These are phyloP conservation scores for Frankliniella fusca DNA, from an alignment of 2,888 invertebrate species.

Conservation along the genomic window DNA sequence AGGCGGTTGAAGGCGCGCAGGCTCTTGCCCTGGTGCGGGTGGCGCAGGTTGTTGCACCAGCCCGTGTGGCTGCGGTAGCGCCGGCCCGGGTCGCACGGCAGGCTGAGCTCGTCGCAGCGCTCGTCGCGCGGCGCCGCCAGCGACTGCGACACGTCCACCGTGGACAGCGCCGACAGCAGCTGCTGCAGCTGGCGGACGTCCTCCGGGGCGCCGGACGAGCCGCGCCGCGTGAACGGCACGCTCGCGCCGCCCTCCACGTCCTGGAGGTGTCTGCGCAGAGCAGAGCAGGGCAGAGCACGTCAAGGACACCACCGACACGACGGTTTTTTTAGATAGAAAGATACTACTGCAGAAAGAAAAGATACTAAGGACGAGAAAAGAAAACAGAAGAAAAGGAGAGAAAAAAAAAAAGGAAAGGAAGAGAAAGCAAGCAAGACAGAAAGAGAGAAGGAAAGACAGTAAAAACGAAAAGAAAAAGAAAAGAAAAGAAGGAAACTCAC, in stretches of 20 bases:
- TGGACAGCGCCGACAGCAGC: constrained; percentile 47
- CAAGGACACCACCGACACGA: background rate
- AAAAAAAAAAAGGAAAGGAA: no score
- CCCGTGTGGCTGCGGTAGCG: constrained; percentile 48
- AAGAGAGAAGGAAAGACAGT: no score
- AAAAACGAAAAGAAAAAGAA: background rate
- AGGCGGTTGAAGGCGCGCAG: constrained; percentile 48
- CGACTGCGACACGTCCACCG: constrained; percentile 48
- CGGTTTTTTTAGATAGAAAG: no score
- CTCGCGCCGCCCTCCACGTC: constrained; percentile 43
- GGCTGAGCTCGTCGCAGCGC: constrained; percentile 48
- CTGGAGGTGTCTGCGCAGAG: constrained; percentile 43
- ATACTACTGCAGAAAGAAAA: no score
- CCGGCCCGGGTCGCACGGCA: constrained; percentile 51
- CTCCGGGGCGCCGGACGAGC: constrained; percentile 11
- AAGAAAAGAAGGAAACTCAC: constrained; percentile 39
- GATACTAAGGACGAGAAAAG: no score
- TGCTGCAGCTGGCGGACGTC: constrained; percentile 44
- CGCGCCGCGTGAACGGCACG: constrained; percentile 12
- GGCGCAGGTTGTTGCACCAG: constrained; percentile 51
- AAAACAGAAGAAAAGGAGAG: no score
- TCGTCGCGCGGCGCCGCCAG: constrained; percentile 48
- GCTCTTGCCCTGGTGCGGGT: constrained; percentile 48
- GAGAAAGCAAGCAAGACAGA: no score
- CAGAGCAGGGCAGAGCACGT: background rate